phyloP scores from a whole-genome alignment of 2,113 vertebrate genomes.

The Zonotrichia leucophrys region DNA sequence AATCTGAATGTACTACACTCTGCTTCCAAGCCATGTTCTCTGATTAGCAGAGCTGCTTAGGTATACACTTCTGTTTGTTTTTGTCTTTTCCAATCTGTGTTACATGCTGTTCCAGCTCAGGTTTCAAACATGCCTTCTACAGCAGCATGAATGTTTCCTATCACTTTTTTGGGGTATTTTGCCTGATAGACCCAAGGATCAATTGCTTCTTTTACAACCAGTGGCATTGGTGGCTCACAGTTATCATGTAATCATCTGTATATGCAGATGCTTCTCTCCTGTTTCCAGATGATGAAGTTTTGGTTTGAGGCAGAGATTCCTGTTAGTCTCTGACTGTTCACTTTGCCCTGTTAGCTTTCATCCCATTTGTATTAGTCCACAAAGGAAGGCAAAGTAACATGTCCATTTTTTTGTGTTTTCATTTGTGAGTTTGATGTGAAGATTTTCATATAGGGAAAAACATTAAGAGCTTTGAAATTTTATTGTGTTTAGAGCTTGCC shows the following conservation, averaged over 20 bases:
- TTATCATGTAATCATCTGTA: background rate
- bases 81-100: background rate
- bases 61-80: background rate
- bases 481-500: background rate
- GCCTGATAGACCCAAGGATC: background rate
- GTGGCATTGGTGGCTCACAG: background rate
- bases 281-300: constrained; percentile 22
- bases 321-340: background rate
- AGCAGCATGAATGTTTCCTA: background rate
- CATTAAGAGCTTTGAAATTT: background rate
- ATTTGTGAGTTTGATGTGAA: background rate
- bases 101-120: background rate
- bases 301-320: background rate
- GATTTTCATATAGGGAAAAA: background rate
- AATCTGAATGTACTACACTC: background rate
- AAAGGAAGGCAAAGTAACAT: background rate
- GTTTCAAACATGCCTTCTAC: background rate
- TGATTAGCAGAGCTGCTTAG: background rate
- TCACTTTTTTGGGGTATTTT: background rate
- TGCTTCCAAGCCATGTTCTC: background rate
- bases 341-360: background rate
- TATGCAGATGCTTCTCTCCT: background rate
- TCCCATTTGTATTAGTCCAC: background rate
- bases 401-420: background rate
- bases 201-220: constrained; percentile 16